These are phyloP conservation scores for Orthosia gracilis DNA, from an alignment of 2,888 invertebrate species.

Conservation along the genomic window DNA sequence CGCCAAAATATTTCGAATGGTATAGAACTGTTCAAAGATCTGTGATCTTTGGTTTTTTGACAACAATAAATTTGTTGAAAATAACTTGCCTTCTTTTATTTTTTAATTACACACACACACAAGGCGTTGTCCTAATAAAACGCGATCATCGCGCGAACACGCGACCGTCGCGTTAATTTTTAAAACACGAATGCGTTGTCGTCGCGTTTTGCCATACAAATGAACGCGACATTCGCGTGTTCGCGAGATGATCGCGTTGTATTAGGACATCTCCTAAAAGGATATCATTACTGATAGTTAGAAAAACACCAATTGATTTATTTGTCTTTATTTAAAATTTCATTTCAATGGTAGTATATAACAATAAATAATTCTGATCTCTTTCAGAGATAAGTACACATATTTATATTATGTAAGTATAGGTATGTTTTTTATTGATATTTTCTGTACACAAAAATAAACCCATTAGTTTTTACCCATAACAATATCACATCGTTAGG, in stretches of 20 bases:
- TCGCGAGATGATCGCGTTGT: no score
- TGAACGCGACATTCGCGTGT: no score
- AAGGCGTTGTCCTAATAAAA: no score
- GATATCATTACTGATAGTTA: background rate
- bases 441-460: constrained; percentile 87
- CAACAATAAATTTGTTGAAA: constrained; percentile 88
- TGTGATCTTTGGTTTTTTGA: constrained; percentile 87
- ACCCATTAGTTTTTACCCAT: constrained; percentile 85
- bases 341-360: constrained; percentile 87
- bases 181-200: no score
- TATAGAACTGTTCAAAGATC: constrained; percentile 82
- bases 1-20: constrained; percentile 79
- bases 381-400: constrained; percentile 86
- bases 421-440: constrained; percentile 79
- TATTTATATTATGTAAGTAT: constrained; percentile 78
- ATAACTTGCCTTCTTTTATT: constrained; percentile 62
- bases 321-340: constrained; percentile 89
- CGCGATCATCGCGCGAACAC: no score
- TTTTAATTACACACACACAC: constrained; percentile 1
- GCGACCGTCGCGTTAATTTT: no score
- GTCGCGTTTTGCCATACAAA: no score
- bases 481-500: constrained; percentile 89
- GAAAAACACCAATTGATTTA: constrained; percentile 70
- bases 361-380: constrained; percentile 90
- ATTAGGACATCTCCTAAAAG: no score